Conservation (phyloP, 2,797 vertebrate species). For the Merluccius polli region DNA sequence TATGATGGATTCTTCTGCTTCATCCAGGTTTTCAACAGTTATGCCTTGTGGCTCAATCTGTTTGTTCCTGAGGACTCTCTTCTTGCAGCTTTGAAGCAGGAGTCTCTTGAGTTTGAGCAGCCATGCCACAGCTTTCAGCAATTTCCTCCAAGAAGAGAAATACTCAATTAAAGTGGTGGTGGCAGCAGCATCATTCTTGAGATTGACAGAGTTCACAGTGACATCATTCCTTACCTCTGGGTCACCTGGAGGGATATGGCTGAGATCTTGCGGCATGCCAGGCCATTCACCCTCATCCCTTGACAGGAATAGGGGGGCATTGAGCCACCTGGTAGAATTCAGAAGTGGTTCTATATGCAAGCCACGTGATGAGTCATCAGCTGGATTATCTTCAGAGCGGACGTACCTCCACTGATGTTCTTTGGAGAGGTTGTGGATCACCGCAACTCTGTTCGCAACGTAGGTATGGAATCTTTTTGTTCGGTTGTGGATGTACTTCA, state of each 20-base stretch:
- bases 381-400: too few species aligned
- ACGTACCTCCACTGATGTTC: too few species aligned
- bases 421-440: too few species aligned
- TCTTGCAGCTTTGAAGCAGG: background rate
- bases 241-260: background rate
- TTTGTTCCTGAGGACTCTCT: background rate
- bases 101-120: constrained; percentile 11
- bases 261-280: background rate
- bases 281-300: constrained; percentile 7
- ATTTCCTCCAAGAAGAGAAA: constrained; percentile 7
- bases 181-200: background rate
- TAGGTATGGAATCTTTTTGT: too few species aligned
- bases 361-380: constrained; percentile 21
- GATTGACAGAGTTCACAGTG: background rate
- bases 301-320: constrained; percentile 2
- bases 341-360: background rate
- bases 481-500: too few species aligned
- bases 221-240: constrained; percentile 7
- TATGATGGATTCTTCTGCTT: constrained; percentile 7
- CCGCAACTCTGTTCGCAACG: too few species aligned
- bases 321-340: constrained; percentile 2
- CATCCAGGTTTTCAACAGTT: constrained; percentile 1
- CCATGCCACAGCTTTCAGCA: constrained; percentile 16
- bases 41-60: background rate
- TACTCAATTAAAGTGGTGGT: constrained; percentile 7